Base-by-base conservation (phyloP, 2,797 vertebrate genomes). In the Neopelma chrysocephalum region DNA sequence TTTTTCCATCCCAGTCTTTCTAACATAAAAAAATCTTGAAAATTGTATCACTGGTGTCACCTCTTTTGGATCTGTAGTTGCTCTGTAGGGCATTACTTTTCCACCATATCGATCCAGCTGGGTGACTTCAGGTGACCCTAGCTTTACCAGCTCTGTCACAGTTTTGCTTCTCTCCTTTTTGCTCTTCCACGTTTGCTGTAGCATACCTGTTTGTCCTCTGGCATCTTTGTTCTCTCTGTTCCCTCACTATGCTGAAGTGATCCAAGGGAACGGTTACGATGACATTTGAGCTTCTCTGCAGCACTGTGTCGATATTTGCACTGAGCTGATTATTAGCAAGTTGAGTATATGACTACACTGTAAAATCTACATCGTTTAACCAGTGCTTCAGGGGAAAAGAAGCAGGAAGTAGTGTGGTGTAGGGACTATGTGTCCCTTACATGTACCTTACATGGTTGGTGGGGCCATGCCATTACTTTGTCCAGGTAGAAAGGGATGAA, bases 251-350 rank as follows among this genome's bases (percentile, higher is more conserved):
- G 22, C 76, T 58, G 54, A 86, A 94, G 43, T 22, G 54, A 84
- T 76, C 42, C 66, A 72, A 40, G 25, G 69, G 50, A 88, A 88
- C 0, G 0, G 61, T 68, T 83, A 32, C 1, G 0, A 10, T 88
- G 81, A 69, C 66, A 88, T 81, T 77, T 73, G 61, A 90, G 87
- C 57, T 80, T 36, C 71, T 91, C 76, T 89, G 71, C 66, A 92
- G 82, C 54, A 25, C 38, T 5, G 5, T 64, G 56, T 80, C 1
- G n/a, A 43, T 93, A 88, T 75, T 94, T 90, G 65, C 69, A 38
- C 47, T 81, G 61, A 90, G 72, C 57, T 81, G 80, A 72, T 90
- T 71, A 84, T 92, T 92, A 81, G 80, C 43, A 70, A 89, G 22
- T 70, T 72, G 50, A 88, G 50, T 51, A 54, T 45, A 65, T 43